Evolutionary conservation across 2,113 vertebrate species (phyloP).

Genomic region (Numida meleagris): DNA sequence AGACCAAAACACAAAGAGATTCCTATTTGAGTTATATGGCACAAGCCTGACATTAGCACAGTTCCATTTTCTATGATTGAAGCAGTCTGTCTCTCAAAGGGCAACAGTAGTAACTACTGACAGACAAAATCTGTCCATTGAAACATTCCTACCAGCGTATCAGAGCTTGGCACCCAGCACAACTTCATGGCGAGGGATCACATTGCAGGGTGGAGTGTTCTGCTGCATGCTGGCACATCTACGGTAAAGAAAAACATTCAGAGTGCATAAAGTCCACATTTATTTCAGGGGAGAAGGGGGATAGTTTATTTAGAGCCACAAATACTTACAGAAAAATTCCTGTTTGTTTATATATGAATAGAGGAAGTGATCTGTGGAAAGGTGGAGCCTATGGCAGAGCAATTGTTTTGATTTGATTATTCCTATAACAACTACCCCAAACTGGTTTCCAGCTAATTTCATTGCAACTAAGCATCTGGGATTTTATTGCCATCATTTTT

Average conservation of each 20-base stretch:
- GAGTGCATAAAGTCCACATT: neutral
- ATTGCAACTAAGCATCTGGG: neutral
- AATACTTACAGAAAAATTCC: neutral
- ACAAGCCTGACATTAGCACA: constrained; percentile 19
- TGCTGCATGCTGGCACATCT: neutral
- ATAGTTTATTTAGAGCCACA: neutral
- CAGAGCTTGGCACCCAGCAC: constrained; percentile 32
- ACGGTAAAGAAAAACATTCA: neutral
- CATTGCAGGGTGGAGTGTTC: neutral
- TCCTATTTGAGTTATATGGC: constrained; percentile 19
- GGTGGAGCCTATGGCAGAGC: neutral
- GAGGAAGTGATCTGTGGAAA: neutral
- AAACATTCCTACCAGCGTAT: constrained; percentile 55
- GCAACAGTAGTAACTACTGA: constrained; percentile 61
- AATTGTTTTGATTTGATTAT: neutral
- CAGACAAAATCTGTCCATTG: constrained; percentile 49
- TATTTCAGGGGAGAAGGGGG: too few relatives aligned
- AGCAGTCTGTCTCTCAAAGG: constrained; percentile 47
- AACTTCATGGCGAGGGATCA: neutral
- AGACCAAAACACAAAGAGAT: neutral
- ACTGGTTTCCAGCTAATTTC: neutral
- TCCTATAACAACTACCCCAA: neutral
- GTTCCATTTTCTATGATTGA: constrained; percentile 52
- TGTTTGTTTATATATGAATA: neutral
- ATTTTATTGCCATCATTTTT: constrained; percentile 25